Percentiles rank a stretch among this genome's conserved stretches.
Conservation (phyloP, 2,797 vertebrate genomes). For the Argentina silus region DNA sequence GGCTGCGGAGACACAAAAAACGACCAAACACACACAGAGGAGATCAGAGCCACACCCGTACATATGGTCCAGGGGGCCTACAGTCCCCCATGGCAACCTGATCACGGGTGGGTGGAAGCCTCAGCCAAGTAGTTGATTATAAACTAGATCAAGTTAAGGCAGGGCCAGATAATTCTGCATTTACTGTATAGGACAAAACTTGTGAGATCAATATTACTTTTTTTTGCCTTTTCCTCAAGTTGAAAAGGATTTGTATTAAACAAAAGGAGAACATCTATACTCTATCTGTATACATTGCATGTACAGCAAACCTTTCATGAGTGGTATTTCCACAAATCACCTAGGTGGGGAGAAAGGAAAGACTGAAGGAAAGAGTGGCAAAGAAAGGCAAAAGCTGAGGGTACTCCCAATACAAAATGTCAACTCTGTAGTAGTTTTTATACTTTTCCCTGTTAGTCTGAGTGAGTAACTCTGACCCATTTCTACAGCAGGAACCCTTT, state of each 20-base stretch:
- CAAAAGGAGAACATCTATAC: too few species aligned
- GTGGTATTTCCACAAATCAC: not conserved
- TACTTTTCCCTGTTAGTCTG: not conserved
- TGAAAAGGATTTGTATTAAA: too few species aligned
- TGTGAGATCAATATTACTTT: too few species aligned
- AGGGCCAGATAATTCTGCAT: too few species aligned
- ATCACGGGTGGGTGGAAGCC: not conserved
- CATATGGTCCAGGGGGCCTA: slow-evolving; percentile 25
- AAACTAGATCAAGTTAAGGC: too few species aligned
- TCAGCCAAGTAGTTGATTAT: too few species aligned
- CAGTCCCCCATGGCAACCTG: not conserved
- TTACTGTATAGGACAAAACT: too few species aligned
- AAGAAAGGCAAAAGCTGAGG: not conserved
- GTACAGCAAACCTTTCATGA: not conserved
- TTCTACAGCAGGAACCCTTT: not conserved
- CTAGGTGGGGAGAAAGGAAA: not conserved
- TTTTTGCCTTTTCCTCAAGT: too few species aligned
- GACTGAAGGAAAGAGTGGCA: slow-evolving; percentile 12
- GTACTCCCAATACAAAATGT: not conserved
- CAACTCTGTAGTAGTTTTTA: not conserved
- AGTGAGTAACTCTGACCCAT: not conserved
- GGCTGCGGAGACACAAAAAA: slow-evolving; percentile 89
- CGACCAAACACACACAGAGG: slow-evolving; percentile 22
- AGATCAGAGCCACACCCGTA: slow-evolving; percentile 68
- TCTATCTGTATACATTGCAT: not conserved